Evolutionary conservation across 2,797 vertebrate species (phyloP).

Genomic region (Thalassophryne amazonica): DNA sequence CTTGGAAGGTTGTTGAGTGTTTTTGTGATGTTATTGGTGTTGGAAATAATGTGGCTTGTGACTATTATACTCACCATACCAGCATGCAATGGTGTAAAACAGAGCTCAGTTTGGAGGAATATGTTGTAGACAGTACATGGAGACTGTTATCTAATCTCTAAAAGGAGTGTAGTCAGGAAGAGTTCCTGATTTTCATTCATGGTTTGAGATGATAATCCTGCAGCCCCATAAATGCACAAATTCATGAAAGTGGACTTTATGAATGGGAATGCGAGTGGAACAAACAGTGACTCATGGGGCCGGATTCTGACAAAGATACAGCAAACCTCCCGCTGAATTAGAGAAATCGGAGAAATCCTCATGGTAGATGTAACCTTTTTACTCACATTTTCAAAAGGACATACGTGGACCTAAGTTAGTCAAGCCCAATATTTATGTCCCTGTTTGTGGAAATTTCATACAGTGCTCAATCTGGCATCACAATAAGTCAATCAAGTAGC

Average conservation of each 20-base stretch:
- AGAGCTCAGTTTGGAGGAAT: too few species aligned
- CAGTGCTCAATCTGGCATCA: constrained; percentile 29
- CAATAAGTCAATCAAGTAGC: too few species aligned
- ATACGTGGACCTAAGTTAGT: constrained; percentile 1
- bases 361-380: constrained; percentile 4
- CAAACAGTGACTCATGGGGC: constrained; percentile 35
- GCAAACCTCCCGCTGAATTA: constrained; percentile 16
- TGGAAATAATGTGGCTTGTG: too few species aligned
- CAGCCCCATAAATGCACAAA: constrained; percentile 38
- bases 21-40: too few species aligned
- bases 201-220: constrained; percentile 20
- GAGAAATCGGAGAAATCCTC: constrained; percentile 41
- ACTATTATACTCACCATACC: too few species aligned
- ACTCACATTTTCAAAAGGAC: constrained; percentile 21
- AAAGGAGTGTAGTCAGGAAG: constrained; percentile 15
- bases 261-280: constrained; percentile 35
- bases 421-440: constrained; percentile 16
- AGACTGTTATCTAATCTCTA: constrained; percentile 14
- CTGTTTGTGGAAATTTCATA: constrained; percentile 19
- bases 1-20: too few species aligned
- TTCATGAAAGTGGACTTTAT: constrained; percentile 34
- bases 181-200: constrained; percentile 31
- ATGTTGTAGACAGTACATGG: not conserved
- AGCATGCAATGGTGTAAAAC: too few species aligned
- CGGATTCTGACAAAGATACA: constrained; percentile 9